Evolutionary conservation across 2,113 vertebrate genomes (phyloP), one percentile per base, ranked within the genome.

Genomic region (Nipponia nippon): DNA sequence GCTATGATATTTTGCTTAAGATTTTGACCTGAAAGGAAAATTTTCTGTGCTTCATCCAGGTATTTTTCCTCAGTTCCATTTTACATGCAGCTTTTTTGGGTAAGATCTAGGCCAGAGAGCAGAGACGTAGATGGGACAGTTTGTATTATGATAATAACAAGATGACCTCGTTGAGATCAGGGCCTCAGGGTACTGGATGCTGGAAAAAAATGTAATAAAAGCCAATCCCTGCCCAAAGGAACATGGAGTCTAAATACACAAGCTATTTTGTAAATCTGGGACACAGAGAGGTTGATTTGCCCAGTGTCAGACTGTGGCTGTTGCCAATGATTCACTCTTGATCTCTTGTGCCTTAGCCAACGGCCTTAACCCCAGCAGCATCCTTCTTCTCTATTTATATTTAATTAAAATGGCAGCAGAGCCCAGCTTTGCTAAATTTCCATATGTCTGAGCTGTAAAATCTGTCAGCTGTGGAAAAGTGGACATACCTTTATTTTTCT

Each of bases 351-450:
- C 69, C 63, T 83, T 70, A 63, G 58, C 65, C 77, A 75, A 32
- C 22, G 44, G 49, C 65, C 46, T 84, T 53, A 85, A 77, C 46
- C 26, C 13, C 62, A 73, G 46, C 25, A 95, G 42, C 20, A 83
- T 46, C n/a, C 42, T 91, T 84, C 82, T 77, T 84, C 34, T 69
- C 40, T 50, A 3, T 56, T 70, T 72, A 22, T 16, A 49, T 58
- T 72, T 89, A 69, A 76, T 83, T 88, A 94, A 93, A 95, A 88
- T 53, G 69, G 46, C 63, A 95, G 27, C 59, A 95, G 67, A 95
- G n/a, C 22, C 36, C 38, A 42, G 18, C 26, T 91, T 90, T 93
- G 67, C 66, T 80, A 30, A 40, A 62, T 87, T 76, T 91, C 89
- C 49, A 4, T 89, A 58, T 66, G 29, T 66, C 58, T 90, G 49